These are phyloP conservation scores for Bos indicus DNA, from an alignment of 2,113 vertebrate genomes.

Conservation along the genomic window DNA sequence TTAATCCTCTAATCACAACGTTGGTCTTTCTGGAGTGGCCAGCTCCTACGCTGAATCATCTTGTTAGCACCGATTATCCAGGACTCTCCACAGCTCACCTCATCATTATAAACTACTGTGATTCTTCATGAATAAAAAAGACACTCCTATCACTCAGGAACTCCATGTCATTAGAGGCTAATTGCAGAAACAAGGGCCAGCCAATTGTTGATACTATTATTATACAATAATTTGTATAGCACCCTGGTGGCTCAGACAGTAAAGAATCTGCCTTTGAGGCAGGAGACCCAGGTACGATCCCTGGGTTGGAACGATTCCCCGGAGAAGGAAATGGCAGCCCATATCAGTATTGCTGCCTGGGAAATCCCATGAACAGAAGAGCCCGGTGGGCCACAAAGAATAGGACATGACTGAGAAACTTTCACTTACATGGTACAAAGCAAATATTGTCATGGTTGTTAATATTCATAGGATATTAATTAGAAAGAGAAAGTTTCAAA, in stretches of 20 bases:
- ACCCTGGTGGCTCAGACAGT: not conserved
- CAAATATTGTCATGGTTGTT: not conserved
- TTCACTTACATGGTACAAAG: not conserved
- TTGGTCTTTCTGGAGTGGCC: not conserved
- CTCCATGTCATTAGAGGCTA: not conserved
- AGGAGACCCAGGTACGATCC: not conserved
- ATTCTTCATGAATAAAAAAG: not conserved
- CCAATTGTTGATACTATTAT: not conserved
- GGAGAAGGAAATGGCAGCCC: not conserved
- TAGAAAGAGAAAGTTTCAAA: not conserved
- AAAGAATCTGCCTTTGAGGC: not conserved
- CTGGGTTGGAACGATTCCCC: not conserved
- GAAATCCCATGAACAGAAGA: not conserved
- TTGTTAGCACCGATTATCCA: not conserved
- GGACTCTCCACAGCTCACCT: not conserved
- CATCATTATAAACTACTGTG: not conserved
- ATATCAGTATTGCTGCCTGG: not conserved
- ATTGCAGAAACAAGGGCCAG: not conserved
- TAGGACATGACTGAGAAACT: not conserved
- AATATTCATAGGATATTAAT: not conserved
- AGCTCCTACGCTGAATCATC: not conserved
- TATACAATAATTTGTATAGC: not conserved
- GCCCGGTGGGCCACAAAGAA: not conserved
- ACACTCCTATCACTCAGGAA: not conserved
- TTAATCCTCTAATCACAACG: not conserved